phyloP scores from a whole-genome alignment of 2,113 vertebrate species.

The Phrynosoma platyrhinos region DNA sequence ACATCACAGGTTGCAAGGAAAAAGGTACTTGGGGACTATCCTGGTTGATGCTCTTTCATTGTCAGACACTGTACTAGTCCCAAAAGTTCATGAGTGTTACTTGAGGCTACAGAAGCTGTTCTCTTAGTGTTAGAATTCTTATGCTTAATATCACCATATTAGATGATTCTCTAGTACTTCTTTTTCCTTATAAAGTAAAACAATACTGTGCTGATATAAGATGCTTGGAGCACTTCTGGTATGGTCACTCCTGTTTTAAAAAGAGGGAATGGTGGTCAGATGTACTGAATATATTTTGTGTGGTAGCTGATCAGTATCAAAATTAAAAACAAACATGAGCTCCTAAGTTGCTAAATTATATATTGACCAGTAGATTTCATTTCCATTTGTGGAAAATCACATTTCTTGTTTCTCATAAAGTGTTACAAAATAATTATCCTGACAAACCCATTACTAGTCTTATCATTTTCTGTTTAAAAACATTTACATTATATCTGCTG shows the following conservation, averaged over 20 bases:
- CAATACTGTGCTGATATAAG: conserved; percentile 7
- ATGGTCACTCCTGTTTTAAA: conserved; percentile 15
- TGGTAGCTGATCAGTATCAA: not conserved
- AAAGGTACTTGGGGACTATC: conserved; percentile 7
- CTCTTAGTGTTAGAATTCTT: not conserved
- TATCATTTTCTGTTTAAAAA: not conserved
- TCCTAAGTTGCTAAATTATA: not conserved
- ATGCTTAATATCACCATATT: not conserved
- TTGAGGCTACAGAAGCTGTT: conserved; percentile 18
- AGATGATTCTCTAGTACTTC: not conserved
- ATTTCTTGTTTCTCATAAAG: not conserved
- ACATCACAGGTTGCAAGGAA: not conserved
- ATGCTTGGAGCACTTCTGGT: not conserved
- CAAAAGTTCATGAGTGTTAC: not conserved
- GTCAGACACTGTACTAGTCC: not conserved
- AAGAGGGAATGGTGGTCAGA: not conserved
- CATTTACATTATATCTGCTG: not conserved
- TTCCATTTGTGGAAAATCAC: not conserved
- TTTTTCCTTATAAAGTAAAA: conserved; percentile 33
- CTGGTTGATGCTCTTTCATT: conserved; percentile 11
- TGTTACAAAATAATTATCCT: too few relatives aligned
- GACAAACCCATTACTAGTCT: too few relatives aligned
- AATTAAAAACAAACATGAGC: not conserved
- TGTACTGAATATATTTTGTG: not conserved
- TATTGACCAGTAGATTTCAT: not conserved